These are phyloP conservation scores for Silurus asotus DNA, from an alignment of 2,113 vertebrate species.

Conservation along the genomic window DNA sequence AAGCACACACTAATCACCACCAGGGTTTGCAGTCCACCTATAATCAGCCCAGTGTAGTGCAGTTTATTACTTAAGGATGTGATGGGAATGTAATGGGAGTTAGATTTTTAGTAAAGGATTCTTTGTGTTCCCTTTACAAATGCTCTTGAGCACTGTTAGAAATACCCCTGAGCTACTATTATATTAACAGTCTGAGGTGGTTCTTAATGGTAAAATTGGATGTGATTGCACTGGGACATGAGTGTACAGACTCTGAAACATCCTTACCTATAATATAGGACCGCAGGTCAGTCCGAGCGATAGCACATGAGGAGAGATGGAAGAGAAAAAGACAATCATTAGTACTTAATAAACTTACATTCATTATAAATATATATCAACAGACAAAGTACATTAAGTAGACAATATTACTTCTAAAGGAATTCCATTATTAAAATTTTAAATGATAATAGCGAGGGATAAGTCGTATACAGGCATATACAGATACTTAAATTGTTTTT, in stretches of 20 bases:
- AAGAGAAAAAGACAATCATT: constrained; percentile 1
- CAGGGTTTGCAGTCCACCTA: background rate
- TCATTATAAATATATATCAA: background rate
- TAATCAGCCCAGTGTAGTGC: background rate
- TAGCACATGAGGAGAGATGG: constrained; percentile 1
- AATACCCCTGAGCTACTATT: background rate
- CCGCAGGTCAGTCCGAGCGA: background rate
- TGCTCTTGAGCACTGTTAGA: background rate
- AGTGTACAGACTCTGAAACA: background rate
- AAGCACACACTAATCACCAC: background rate
- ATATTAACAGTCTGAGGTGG: background rate
- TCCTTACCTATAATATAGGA: constrained; percentile 47
- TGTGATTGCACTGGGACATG: constrained; percentile 2
- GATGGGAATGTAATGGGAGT: background rate
- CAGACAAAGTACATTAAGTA: background rate
- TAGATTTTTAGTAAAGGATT: constrained; percentile 7
- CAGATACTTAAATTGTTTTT: background rate
- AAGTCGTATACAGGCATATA: background rate
- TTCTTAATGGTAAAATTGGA: background rate
- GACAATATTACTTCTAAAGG: background rate
- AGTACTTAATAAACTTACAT: background rate
- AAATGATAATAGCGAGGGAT: background rate
- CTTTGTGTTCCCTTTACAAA: background rate
- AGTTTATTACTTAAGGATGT: constrained; percentile 26
- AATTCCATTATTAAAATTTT: background rate